Conservation (phyloP, 1,140 invertebrate species). For the Akabosia matsudoensis region DNA sequence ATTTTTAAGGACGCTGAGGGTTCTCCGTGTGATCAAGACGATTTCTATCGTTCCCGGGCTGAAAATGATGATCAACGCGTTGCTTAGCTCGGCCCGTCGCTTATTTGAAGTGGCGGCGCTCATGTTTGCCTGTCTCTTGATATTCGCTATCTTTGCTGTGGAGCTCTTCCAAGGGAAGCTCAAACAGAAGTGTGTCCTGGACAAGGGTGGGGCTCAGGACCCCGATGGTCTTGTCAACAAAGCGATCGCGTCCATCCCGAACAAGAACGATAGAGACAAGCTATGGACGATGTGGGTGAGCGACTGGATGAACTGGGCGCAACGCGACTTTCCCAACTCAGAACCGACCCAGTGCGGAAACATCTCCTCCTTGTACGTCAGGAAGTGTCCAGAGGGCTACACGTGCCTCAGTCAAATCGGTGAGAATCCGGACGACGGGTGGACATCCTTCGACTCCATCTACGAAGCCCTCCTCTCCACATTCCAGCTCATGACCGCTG, state of each 20-base stretch:
- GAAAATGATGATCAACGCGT: conserved; percentile 92
- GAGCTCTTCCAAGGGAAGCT: conserved; percentile 86
- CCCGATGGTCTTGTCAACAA: background rate
- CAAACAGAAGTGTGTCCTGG: conserved; percentile 75
- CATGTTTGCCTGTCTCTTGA: conserved; percentile 91
- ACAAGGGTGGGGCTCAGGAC: conserved; percentile 19
- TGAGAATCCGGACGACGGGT: conserved; percentile 84
- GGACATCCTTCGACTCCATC: conserved; percentile 89
- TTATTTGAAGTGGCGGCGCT: conserved; percentile 91
- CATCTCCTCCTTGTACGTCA: conserved; percentile 9
- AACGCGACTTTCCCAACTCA: conserved; percentile 42
- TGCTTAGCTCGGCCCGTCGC: conserved; percentile 89
- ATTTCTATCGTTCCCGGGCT: conserved; percentile 64
- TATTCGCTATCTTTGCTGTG: conserved; percentile 87
- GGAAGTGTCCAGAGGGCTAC: conserved; percentile 72
- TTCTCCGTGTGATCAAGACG: conserved; percentile 58
- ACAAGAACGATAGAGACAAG: conserved; percentile 44
- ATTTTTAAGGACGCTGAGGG: conserved; percentile 58
- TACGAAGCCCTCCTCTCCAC: conserved; percentile 89
- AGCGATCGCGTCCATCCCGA: conserved; percentile 48
- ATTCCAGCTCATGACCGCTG: conserved; percentile 82
- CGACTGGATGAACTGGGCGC: conserved; percentile 40
- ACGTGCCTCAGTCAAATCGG: conserved; percentile 74
- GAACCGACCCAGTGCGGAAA: conserved; percentile 45
- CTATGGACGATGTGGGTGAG: conserved; percentile 61